A percentile compares a stretch with the other conserved stretches of the same genome.
Evolutionary conservation across 2,888 invertebrate genomes (phyloP).

Genomic region (Orchesella flavescens): DNA sequence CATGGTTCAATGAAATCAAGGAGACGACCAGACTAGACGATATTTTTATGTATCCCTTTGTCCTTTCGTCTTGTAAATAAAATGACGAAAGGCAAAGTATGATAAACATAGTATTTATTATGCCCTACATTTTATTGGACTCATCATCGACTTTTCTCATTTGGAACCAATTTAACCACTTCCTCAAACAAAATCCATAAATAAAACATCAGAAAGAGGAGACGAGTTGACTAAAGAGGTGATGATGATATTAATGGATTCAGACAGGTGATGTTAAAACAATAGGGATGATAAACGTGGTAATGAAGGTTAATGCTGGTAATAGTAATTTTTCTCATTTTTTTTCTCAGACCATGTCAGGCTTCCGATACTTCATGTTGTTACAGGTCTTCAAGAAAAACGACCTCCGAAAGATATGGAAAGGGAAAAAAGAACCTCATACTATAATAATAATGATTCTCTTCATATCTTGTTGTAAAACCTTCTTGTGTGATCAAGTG

Average conservation of each 20-base stretch:
- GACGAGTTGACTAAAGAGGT: not conserved
- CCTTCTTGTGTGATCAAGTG: too few species aligned
- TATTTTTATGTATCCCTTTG: not conserved
- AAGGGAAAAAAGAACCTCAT: not conserved
- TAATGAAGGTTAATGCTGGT: slow-evolving; percentile 58
- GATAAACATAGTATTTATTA: too few species aligned
- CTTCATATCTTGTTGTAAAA: too few species aligned
- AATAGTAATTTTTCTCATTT: slow-evolving; percentile 37
- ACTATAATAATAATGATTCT: not conserved
- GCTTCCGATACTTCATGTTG: slow-evolving; percentile 29
- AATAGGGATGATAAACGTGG: slow-evolving; percentile 51
- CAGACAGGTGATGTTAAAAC: slow-evolving; percentile 60
- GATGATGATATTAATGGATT: slow-evolving; percentile 52
- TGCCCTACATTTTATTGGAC: not conserved
- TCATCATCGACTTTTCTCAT: not conserved
- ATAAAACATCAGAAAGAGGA: slow-evolving; percentile 23
- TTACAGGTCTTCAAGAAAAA: too few species aligned
- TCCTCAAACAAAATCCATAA: slow-evolving; percentile 12
- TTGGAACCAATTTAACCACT: not conserved
- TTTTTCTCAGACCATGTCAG: slow-evolving; percentile 23
- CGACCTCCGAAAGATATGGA: not conserved
- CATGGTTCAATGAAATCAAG: slow-evolving; percentile 43
- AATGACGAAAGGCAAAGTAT: too few species aligned
- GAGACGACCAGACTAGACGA: slow-evolving; percentile 49
- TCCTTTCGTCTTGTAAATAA: not conserved